Conservation (phyloP, 2,888 invertebrate species). For the Parochlus steinenii region DNA sequence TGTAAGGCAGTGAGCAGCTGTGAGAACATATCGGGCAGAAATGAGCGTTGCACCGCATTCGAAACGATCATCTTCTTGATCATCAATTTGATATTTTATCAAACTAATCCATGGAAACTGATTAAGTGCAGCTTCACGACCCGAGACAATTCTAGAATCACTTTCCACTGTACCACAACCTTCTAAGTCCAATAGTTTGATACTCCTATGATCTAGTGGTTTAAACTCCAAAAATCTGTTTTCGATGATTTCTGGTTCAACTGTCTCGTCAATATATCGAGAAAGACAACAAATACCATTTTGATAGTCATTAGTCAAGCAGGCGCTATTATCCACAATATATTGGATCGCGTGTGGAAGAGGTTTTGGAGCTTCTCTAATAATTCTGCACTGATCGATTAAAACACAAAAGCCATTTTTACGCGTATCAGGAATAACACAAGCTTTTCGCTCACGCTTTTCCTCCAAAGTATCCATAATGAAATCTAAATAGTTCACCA, state of each 20-base stretch:
- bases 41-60: constrained; percentile 33
- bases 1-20: constrained; percentile 36
- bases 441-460: too few relatives aligned
- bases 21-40: constrained; percentile 32
- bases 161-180: constrained; percentile 27
- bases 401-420: not conserved
- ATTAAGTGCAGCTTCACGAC: constrained; percentile 29
- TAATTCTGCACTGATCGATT: not conserved
- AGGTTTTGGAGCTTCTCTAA: constrained; percentile 5
- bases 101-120: constrained; percentile 41
- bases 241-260: not conserved
- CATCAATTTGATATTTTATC: constrained; percentile 25
- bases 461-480: not conserved
- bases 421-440: too few relatives aligned
- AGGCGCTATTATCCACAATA: not conserved
- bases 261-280: not conserved
- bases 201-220: too few relatives aligned
- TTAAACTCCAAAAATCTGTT: not conserved
- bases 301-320: constrained; percentile 1
- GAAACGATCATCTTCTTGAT: constrained; percentile 20
- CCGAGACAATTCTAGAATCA: constrained; percentile 29
- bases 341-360: constrained; percentile 1
- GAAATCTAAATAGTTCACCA: constrained; percentile 4
- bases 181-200: not conserved
- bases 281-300: constrained; percentile 6